A percentile compares a stretch with the other conserved stretches of the same genome.
Conservation (phyloP, 1,140 invertebrate species). For the Nebria ingens region DNA sequence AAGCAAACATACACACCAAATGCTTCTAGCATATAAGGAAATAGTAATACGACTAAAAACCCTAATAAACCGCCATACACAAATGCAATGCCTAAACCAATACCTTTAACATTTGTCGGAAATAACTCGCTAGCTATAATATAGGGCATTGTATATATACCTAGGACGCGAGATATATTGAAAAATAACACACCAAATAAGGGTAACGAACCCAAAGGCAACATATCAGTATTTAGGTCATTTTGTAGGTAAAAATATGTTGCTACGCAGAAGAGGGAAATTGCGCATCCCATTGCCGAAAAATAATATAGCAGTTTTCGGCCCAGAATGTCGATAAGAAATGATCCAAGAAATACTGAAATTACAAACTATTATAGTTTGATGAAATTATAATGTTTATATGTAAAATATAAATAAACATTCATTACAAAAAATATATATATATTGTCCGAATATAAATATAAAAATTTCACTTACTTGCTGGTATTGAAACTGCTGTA, state of each 20-base stretch:
- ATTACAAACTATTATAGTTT: too few species aligned
- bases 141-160: slow-evolving; percentile 23
- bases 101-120: slow-evolving; percentile 24
- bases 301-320: slow-evolving; percentile 19
- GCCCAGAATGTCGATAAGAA: slow-evolving; percentile 17
- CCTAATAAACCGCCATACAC: slow-evolving; percentile 19
- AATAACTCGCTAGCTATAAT: slow-evolving; percentile 29
- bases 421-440: too few species aligned
- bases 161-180: slow-evolving; percentile 18
- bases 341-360: slow-evolving; percentile 16
- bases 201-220: slow-evolving; percentile 18
- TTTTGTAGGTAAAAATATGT: slow-evolving; percentile 14
- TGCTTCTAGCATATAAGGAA: slow-evolving; percentile 17
- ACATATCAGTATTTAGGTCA: not conserved
- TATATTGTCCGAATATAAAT: too few species aligned
- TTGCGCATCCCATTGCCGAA: slow-evolving; percentile 17
- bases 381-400: too few species aligned
- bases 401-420: not conserved
- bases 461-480: not conserved
- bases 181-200: slow-evolving; percentile 23
- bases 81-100: slow-evolving; percentile 24
- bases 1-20: slow-evolving; percentile 19
- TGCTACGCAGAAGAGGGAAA: slow-evolving; percentile 19
- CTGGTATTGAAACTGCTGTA: slow-evolving; percentile 17
- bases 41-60: slow-evolving; percentile 23